Conservation (phyloP, 2,797 vertebrate species). For the Sebastes hubbsi region DNA sequence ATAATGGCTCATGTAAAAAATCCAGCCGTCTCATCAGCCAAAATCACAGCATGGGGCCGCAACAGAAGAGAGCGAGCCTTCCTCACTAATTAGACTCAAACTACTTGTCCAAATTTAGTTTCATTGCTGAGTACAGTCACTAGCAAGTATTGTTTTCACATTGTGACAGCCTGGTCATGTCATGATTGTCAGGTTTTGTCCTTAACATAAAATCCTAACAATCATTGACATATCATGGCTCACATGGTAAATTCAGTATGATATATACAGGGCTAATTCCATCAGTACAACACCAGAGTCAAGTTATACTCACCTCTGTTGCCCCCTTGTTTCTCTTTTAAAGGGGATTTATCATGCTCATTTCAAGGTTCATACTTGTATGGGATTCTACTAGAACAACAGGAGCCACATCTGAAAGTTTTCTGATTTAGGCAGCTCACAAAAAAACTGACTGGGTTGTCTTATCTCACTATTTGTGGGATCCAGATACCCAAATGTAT, state of each 20-base stretch:
- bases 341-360: too few relatives aligned
- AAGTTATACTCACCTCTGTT: too few relatives aligned
- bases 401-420: too few relatives aligned
- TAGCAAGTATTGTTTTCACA: background rate
- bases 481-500: too few relatives aligned
- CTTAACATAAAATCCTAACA: too few relatives aligned
- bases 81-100: constrained; percentile 66
- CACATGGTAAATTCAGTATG: background rate
- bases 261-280: background rate
- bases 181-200: background rate
- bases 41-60: constrained; percentile 59
- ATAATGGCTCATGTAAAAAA: constrained; percentile 59
- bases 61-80: constrained; percentile 47
- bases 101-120: constrained; percentile 47
- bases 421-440: too few relatives aligned
- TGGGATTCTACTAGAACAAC: too few relatives aligned
- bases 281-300: too few relatives aligned
- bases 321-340: too few relatives aligned
- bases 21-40: constrained; percentile 61
- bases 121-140: background rate
- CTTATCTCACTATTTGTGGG: too few relatives aligned
- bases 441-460: too few relatives aligned
- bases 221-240: background rate
- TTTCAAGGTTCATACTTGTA: too few relatives aligned
- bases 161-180: background rate